phyloP scores from a whole-genome alignment of 2,888 invertebrate genomes.

The Metellina segmentata region DNA sequence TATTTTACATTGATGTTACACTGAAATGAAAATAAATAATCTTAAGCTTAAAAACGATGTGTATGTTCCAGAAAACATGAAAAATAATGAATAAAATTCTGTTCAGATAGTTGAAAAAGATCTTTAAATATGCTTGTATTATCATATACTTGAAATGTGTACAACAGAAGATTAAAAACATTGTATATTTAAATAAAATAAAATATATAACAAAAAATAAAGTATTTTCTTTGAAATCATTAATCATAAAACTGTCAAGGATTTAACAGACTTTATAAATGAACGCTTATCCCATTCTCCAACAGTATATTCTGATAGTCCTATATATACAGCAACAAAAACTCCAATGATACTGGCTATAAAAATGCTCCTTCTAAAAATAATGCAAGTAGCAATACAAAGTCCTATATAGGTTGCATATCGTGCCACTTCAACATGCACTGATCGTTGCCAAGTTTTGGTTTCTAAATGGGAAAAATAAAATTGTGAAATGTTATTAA shows the following conservation, averaged over 20 bases:
- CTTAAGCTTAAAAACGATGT: no score
- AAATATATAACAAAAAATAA: constrained; percentile 8
- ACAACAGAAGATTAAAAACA: no score
- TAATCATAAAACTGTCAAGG: constrained; percentile 70
- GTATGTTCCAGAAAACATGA: no score
- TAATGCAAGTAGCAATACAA: constrained; percentile 91
- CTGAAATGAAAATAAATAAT: no score
- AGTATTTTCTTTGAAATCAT: not conserved
- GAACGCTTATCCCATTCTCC: constrained; percentile 76
- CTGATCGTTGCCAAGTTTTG: constrained; percentile 68
- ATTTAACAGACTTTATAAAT: constrained; percentile 69
- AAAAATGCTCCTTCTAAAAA: constrained; percentile 89
- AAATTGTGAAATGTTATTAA: not conserved
- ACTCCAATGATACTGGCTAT: constrained; percentile 90
- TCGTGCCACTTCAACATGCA: constrained; percentile 83
- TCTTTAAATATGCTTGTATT: no score
- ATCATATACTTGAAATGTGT: no score
- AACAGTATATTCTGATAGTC: constrained; percentile 88
- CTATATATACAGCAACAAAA: constrained; percentile 90
- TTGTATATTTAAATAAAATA: not conserved
- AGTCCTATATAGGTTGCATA: constrained; percentile 93
- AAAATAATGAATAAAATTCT: no score
- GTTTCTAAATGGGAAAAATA: constrained; percentile 62
- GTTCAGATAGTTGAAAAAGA: no score
- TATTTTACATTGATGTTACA: no score